Percentiles rank a stretch among this genome's conserved stretches.
Conservation (phyloP, 2,797 vertebrate species). For the Pseudochaenichthys georgianus region DNA sequence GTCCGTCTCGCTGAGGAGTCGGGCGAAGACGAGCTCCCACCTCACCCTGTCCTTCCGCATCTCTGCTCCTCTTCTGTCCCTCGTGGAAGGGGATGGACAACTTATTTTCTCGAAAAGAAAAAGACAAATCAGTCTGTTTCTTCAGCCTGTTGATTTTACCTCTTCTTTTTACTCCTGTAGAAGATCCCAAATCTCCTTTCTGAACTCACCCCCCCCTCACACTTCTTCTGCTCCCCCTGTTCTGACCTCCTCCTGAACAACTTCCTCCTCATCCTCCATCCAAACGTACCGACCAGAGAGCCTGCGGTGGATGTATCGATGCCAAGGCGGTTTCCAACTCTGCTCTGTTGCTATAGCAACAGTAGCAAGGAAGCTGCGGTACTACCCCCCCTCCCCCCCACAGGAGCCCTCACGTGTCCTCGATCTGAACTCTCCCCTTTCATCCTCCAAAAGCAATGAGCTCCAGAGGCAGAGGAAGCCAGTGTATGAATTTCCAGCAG, state of each 20-base stretch:
- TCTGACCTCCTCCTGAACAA: slow-evolving; percentile 35
- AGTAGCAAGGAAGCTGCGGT: slow-evolving; percentile 83
- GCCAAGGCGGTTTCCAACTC: slow-evolving; percentile 69
- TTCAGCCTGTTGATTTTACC: slow-evolving; percentile 43
- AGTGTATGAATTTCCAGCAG: slow-evolving; percentile 65
- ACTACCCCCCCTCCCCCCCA: slow-evolving; percentile 33
- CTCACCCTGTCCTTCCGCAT: slow-evolving; percentile 57
- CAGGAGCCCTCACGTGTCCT: slow-evolving; percentile 40
- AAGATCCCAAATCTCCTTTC: slow-evolving; percentile 30
- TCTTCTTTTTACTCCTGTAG: slow-evolving; percentile 37
- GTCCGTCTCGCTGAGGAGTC: slow-evolving; percentile 65
- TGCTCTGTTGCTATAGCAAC: slow-evolving; percentile 76
- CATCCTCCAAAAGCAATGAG: slow-evolving; percentile 58
- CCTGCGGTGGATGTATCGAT: slow-evolving; percentile 74
- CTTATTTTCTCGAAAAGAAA: slow-evolving; percentile 40
- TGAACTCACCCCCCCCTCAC: slow-evolving; percentile 16
- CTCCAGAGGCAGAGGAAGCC: slow-evolving; percentile 83
- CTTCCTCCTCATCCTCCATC: slow-evolving; percentile 41
- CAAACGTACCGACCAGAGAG: slow-evolving; percentile 80
- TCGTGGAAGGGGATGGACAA: slow-evolving; percentile 54
- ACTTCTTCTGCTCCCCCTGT: slow-evolving; percentile 36
- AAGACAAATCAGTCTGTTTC: slow-evolving; percentile 49
- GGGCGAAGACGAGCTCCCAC: slow-evolving; percentile 60
- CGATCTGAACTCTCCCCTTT: slow-evolving; percentile 37
- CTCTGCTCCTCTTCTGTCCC: slow-evolving; percentile 50